Evolutionary conservation across 1,140 invertebrate species (phyloP), one percentile per base, ranked within the genome.

Genomic region (Drosophila virilis): DNA sequence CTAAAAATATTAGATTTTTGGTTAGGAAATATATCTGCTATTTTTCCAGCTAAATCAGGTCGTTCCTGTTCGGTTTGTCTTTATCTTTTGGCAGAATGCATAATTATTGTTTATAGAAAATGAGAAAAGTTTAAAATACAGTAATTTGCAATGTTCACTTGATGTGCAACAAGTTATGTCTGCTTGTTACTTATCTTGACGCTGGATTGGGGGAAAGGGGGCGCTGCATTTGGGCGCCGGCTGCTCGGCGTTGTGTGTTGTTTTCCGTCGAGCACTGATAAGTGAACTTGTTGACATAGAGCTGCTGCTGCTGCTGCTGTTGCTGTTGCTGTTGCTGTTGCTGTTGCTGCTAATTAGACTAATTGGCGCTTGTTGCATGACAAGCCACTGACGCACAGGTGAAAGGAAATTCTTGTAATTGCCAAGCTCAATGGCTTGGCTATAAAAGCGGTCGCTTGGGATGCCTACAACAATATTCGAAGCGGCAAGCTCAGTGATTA

Each of bases 371-470:
- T 62, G 67, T 22, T 35, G 40, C 12, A 32, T 46, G 80, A 82
- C 78, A 82, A 78, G 79, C 40, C 17, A n/a, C 40, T 61, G 60
- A 45, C 35, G 48, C 57, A 64, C 50, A 52, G 50, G 35, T 67
- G 48, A 83, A 45, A 70, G 73, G 37, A 76, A 74, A 74, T 74
- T 40, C 60, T 38, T 77, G 79, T 81, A 81, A 74, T 70, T 74
- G 61, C 37, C 43, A 9, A 15, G 6, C 15, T 37, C 51, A 33
- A 8, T 37, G 9, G 13, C 15, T 55, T 22, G 60, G 55, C 73
- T 81, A 86, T 86, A 86, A 79, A 88, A 86, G 76, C 51, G 22
- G 17, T 32, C 22, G 15, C 6, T n/a, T n/a, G 4, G 4, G 2
- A 15, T 28, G 48, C n/a, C 52, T 35, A n/a, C 40, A 54, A 15